Conservation (phyloP, 2,113 vertebrate species). For the Laterallus jamaicensis region DNA sequence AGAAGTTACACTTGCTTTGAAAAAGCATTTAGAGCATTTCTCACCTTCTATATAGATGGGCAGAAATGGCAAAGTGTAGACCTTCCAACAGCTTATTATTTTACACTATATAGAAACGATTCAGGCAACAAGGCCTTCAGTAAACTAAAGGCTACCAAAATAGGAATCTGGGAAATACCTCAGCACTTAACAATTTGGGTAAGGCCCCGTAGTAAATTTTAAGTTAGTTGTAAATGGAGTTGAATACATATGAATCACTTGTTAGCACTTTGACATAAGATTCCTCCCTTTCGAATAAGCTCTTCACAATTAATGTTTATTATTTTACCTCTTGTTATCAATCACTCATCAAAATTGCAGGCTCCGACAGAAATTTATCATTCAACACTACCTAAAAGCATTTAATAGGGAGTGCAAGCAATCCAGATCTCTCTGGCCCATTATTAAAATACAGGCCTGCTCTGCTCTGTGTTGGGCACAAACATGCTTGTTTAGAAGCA, state of each 20-base stretch:
- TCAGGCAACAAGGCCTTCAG: not conserved
- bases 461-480: not conserved
- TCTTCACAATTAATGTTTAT: not conserved
- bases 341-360: not conserved
- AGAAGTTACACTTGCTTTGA: not conserved
- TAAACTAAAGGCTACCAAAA: not conserved
- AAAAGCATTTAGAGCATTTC: not conserved
- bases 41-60: not conserved
- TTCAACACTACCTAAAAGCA: not conserved
- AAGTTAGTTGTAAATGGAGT: not conserved
- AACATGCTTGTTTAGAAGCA: not conserved
- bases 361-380: not conserved
- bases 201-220: not conserved
- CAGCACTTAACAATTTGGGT: not conserved
- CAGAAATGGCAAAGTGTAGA: not conserved
- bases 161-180: not conserved
- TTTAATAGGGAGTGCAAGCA: not conserved
- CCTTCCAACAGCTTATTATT: not conserved
- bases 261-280: not conserved
- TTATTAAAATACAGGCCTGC: not conserved
- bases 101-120: not conserved
- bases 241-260: not conserved
- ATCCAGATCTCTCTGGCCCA: not conserved
- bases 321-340: not conserved
- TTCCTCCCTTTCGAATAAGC: not conserved